Evolutionary conservation across 2,888 invertebrate genomes (phyloP), one percentile per base, ranked within the genome.

Genomic region (Lycaena phlaeas): DNA sequence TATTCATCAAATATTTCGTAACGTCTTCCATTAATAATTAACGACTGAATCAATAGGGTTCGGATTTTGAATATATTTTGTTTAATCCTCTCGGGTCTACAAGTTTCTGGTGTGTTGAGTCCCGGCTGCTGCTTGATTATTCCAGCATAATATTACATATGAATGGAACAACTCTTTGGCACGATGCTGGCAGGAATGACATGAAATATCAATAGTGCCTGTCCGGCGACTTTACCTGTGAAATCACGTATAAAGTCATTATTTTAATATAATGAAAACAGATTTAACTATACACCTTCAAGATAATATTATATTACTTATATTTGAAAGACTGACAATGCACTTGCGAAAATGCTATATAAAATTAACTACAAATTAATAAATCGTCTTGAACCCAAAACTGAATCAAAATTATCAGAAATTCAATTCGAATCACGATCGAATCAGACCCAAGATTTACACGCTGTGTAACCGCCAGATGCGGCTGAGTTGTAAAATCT

Each of bases 401-500:
- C 12, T 2, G 18, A 34, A 18, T 12, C 11, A 34, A 22, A 22
- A 34, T 18, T 18, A 34, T 17, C 18, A 22, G 22, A 22, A 15
- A 17, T 29, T 12, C 11, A 34, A 34, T 12, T 34, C 9, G 22
- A 18, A 34, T 34, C 34, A 34, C 34, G 34, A 34, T 18, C 12
- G 18, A 34, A 22, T 22, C 22, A 22, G 6, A 22, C 22, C 22
- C 22, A 22, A 34, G 18, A 34, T 31, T 31, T 15, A 31, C 17
- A 31, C 15, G 17, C 34, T 12, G 12, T 10, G 4, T 11, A 11
- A 11, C 27, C 14, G 12, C 34, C 34, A 34, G 34, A 34, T 34
- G 34, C 6, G 34, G 34, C 18, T 12, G 34, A 12, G 34, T 12
- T 34, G 34, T 34, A 34, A 34, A 22, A 34, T 34, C 18, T 34